Base-by-base conservation (phyloP, 2,113 vertebrate species). In the Meriones unguiculatus region DNA sequence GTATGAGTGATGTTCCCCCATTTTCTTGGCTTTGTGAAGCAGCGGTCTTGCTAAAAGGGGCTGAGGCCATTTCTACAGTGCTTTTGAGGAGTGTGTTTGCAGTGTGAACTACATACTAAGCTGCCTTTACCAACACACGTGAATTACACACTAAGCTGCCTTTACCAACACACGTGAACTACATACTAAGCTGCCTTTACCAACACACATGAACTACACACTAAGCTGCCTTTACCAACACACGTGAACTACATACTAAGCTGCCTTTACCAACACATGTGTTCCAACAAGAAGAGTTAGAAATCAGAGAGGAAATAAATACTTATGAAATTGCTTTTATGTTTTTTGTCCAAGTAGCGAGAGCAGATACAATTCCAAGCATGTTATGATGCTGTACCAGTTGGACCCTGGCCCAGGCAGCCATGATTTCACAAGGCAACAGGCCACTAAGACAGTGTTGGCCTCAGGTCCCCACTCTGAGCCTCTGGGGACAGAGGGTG, bases 121-220 rank as follows among this genome's bases (percentile, higher is more conserved):
- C 59, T 86, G 86, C 86, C 95, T 77, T 96, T 85, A 85, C 86
- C 90, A 96, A 70, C 87, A 91, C 87, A 95, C 73, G 92, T 94
- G 91, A n/a, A n/a, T n/a, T n/a, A n/a, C n/a, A n/a, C n/a, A 82
- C 91, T 67, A 81, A 95, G 92, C 59, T 86, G 86, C 86, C 95
- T 77, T 96, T 85, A 85, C 86, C 90, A 96, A 70, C 87, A 91
- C 87, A 95, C 73, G 92, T 94, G 91, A n/a, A n/a, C n/a, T n/a
- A n/a, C n/a, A n/a, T n/a, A 82, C 91, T 67, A 81, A 95, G 92
- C 59, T 86, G 86, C 86, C 95, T 77, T 96, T 85, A 85, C 86
- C 90, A 96, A 70, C 87, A 91, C 87, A 95, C n/a, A n/a, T n/a
- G n/a, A n/a, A n/a, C n/a, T n/a, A n/a, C n/a, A n/a, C n/a, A 82